A percentile compares a stretch with the other conserved stretches of the same genome.
phyloP scores from a whole-genome alignment of 2,113 vertebrate species.

The Micromys minutus region DNA sequence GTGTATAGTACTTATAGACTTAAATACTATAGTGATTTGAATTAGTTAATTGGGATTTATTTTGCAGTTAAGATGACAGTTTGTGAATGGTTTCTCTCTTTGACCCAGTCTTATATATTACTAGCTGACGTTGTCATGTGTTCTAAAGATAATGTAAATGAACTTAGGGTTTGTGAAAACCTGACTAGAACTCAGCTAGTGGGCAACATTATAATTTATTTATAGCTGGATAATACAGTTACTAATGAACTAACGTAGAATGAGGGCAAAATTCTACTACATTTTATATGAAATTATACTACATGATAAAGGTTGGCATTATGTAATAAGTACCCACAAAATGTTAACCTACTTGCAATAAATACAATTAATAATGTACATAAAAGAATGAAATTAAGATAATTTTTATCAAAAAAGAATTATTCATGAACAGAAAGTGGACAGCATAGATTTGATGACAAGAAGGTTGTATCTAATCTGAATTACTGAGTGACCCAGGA shows the following conservation, averaged over 20 bases:
- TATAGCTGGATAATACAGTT: constrained; percentile 61
- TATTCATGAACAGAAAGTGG: constrained; percentile 89
- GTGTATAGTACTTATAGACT: neutral
- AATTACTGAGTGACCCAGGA: constrained; percentile 91
- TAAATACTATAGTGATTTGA: constrained; percentile 41
- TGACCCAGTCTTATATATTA: constrained; percentile 10
- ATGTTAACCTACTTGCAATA: constrained; percentile 82
- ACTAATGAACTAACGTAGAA: constrained; percentile 74
- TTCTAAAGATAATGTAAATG: constrained; percentile 68
- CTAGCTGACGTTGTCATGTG: constrained; percentile 38
- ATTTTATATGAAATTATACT: constrained; percentile 73
- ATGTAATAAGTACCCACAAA: constrained; percentile 78
- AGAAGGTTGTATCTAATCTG: constrained; percentile 87
- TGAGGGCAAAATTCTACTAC: constrained; percentile 51
- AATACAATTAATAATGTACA: constrained; percentile 87
- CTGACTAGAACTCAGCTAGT: constrained; percentile 72
- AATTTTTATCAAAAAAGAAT: constrained; percentile 84
- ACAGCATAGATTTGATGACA: constrained; percentile 88
- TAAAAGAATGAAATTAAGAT: constrained; percentile 84
- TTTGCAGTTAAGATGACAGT: constrained; percentile 60
- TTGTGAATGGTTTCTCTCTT: constrained; percentile 49
- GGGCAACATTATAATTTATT: constrained; percentile 47
- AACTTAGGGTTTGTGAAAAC: constrained; percentile 54
- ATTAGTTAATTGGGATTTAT: constrained; percentile 65
- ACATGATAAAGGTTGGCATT: constrained; percentile 71